Evolutionary conservation across 2,797 vertebrate genomes (phyloP).

Genomic region (Sparus aurata): DNA sequence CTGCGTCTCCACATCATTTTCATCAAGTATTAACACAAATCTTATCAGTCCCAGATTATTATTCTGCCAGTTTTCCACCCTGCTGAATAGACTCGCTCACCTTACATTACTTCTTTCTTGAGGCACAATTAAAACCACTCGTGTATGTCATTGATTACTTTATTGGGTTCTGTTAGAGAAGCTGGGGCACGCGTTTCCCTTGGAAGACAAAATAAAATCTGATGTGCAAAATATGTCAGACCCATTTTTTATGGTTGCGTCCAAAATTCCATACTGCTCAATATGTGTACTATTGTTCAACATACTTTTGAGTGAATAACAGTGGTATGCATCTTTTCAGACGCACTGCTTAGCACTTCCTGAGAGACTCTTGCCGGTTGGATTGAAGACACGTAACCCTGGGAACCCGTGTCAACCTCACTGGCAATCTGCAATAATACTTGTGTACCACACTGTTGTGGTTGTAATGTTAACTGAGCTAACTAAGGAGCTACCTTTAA

Average conservation of each 20-base stretch:
- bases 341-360: too few species aligned
- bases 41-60: conserved; percentile 3
- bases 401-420: too few species aligned
- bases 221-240: not conserved
- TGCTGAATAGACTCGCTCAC: not conserved
- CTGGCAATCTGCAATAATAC: too few species aligned
- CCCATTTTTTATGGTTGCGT: not conserved
- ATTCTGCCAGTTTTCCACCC: not conserved
- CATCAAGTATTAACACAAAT: conserved; percentile 16
- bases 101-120: not conserved
- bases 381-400: too few species aligned
- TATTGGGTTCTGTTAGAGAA: not conserved
- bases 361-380: too few species aligned
- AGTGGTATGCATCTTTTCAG: too few species aligned
- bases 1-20: not conserved
- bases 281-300: too few species aligned
- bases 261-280: too few species aligned
- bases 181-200: not conserved
- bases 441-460: too few species aligned
- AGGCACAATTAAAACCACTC: not conserved
- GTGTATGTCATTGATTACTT: not conserved
- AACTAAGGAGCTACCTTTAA: too few species aligned
- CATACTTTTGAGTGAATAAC: too few species aligned
- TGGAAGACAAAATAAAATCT: not conserved
- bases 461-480: too few species aligned